phyloP scores from a whole-genome alignment of 2,797 vertebrate genomes.

The Sebastes nivosus region DNA sequence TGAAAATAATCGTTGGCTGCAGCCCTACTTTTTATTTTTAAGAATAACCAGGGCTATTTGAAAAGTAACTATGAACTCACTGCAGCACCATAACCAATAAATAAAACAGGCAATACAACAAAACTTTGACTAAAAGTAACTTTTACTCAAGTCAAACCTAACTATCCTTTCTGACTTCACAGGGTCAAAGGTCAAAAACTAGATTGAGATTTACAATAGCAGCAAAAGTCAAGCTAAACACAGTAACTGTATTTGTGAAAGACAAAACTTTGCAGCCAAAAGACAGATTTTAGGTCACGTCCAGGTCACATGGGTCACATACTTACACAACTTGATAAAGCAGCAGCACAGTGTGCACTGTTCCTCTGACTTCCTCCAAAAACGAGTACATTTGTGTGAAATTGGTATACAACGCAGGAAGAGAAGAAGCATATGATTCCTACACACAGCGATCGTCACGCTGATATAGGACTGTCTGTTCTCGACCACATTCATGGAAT shows the following conservation, averaged over 20 bases:
- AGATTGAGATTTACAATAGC: neutral
- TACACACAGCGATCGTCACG: constrained; percentile 14
- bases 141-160: neutral
- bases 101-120: neutral
- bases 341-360: neutral
- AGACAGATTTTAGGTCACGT: neutral
- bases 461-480: constrained; percentile 55
- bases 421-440: constrained; percentile 36
- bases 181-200: rapidly evolving
- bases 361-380: constrained; percentile 36
- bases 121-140: neutral
- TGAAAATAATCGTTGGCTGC: rapidly evolving
- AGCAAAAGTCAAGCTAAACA: neutral
- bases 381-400: constrained; percentile 39
- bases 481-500: constrained; percentile 48
- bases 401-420: constrained; percentile 13
- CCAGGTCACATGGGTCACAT: neutral
- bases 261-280: neutral
- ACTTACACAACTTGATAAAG: constrained; percentile 6
- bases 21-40: neutral
- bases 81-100: neutral
- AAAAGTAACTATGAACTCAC: neutral
- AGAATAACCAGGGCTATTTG: neutral
- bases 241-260: neutral
- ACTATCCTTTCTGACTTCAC: neutral